Evolutionary conservation across 2,888 invertebrate genomes (phyloP).

Genomic region (Eurois occulta): DNA sequence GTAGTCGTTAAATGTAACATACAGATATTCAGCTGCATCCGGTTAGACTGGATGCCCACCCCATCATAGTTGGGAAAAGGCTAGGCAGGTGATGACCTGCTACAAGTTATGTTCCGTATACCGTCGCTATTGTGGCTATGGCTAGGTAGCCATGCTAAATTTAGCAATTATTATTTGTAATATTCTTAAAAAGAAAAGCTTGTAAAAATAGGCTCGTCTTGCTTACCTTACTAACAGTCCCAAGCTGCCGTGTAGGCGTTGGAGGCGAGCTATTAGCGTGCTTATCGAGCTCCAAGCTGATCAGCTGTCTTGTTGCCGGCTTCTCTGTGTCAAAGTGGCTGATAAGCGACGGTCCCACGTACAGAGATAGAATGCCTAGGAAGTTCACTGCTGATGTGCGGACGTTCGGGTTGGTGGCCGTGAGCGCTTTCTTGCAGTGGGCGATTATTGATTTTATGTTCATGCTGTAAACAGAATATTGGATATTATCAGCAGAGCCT

Average conservation of each 20-base stretch:
- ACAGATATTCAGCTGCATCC: no score
- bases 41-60: no score
- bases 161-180: neutral
- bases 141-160: neutral
- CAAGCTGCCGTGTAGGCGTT: conserved; percentile 92
- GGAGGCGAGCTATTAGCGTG: conserved; percentile 94
- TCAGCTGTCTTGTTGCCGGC: conserved; percentile 95
- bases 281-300: conserved; percentile 96
- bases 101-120: neutral
- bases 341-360: conserved; percentile 94
- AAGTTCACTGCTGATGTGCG: conserved; percentile 94
- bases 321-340: conserved; percentile 97
- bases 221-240: conserved; percentile 84
- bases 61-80: no score
- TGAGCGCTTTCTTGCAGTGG: conserved; percentile 95
- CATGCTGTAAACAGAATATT: conserved; percentile 83
- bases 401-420: conserved; percentile 96
- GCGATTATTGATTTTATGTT: conserved; percentile 94
- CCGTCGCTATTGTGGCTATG: no score
- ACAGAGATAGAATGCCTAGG: conserved; percentile 94
- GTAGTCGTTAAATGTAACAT: no score
- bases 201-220: neutral
- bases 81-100: neutral
- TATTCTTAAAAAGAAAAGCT: no score
- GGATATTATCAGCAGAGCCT: neutral